Base-by-base conservation (phyloP, 37 sponge, comb jelly and placozoan species). In the Bolinopsis microptera region DNA sequence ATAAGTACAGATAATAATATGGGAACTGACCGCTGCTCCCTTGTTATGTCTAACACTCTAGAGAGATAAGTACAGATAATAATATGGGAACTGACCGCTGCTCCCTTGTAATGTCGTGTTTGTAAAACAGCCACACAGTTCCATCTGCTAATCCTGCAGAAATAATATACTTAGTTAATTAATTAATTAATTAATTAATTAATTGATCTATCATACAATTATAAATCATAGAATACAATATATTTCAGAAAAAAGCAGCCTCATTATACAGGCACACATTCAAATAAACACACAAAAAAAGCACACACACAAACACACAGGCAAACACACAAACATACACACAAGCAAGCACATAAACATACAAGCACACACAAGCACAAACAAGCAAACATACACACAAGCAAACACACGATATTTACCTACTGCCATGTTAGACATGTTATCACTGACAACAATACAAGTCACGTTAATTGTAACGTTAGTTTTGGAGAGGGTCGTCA, bases 101-200 rank as follows among this genome's bases (percentile, higher is more conserved):
- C n/a, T 86, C 90, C 30, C 90, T 13, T 13, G 90, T 86, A n/a
- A 86, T 86, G 61, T 86, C 90, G 30, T 86, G 90, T n/a, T 27
- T 13, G 90, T 86, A 86, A 34, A 86, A 86, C 61, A 86, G 31
- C 90, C 90, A 86, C 48, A 86, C 90, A 39, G 90, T 86, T n/a
- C 90, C 90, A 23, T 86, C 90, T 25, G 90, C 90, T 13, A 86
- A 9, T 2, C 90, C 90, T 86, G 90, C 13, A 8, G n/a, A 72
- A 8, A 25, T 16, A 25, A 8, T 16, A 25, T 67, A 67, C n/a
- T n/a, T n/a, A n/a, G n/a, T n/a, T n/a, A n/a, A n/a, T n/a, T n/a
- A n/a, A n/a, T n/a, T n/a, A n/a, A n/a, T n/a, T n/a, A n/a, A n/a
- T n/a, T n/a, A n/a, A n/a, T n/a, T n/a, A n/a, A n/a, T n/a, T n/a